Conservation (phyloP, 2,888 invertebrate genomes). For the Brachyptera risi region DNA sequence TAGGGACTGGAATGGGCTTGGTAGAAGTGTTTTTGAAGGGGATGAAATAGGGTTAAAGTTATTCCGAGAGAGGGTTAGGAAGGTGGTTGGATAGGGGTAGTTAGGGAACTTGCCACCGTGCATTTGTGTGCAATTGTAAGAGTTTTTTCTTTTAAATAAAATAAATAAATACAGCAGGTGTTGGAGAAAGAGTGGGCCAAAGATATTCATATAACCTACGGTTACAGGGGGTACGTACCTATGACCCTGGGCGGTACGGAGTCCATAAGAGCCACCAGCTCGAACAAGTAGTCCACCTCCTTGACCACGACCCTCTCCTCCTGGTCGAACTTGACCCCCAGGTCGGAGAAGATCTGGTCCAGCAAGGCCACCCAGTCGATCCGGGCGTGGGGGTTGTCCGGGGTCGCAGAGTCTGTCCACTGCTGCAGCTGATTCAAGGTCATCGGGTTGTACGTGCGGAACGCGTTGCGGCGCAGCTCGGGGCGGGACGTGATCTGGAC, state of each 20-base stretch:
- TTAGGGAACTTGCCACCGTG: too few species aligned
- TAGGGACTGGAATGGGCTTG: too few species aligned
- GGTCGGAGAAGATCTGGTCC: conserved; percentile 55
- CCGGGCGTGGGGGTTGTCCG: conserved; percentile 10
- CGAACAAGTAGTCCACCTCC: conserved; percentile 62
- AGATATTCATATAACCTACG: too few species aligned
- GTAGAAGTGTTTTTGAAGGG: too few species aligned
- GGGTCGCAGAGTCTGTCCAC: conserved; percentile 37
- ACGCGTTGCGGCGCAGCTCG: conserved; percentile 39
- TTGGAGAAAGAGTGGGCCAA: too few species aligned
- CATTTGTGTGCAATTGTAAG: too few species aligned
- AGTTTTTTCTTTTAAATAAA: too few species aligned
- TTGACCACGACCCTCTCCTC: conserved; percentile 59
- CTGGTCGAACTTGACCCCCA: conserved; percentile 51
- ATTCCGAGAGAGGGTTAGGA: too few species aligned
- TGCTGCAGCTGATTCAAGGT: conserved; percentile 39
- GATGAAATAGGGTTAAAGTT: too few species aligned
- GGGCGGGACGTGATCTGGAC: conserved; percentile 34
- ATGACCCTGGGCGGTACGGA: conserved; percentile 52
- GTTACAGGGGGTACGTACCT: conserved; percentile 45
- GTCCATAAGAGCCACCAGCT: conserved; percentile 52
- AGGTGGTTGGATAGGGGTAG: too few species aligned
- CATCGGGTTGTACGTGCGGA: conserved; percentile 41
- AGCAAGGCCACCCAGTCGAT: conserved; percentile 62
- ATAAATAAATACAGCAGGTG: too few species aligned